A percentile compares a stretch with the other conserved stretches of the same genome.
Evolutionary conservation across 2,888 invertebrate genomes (phyloP).

Genomic region (Lasioglossum figueresi): DNA sequence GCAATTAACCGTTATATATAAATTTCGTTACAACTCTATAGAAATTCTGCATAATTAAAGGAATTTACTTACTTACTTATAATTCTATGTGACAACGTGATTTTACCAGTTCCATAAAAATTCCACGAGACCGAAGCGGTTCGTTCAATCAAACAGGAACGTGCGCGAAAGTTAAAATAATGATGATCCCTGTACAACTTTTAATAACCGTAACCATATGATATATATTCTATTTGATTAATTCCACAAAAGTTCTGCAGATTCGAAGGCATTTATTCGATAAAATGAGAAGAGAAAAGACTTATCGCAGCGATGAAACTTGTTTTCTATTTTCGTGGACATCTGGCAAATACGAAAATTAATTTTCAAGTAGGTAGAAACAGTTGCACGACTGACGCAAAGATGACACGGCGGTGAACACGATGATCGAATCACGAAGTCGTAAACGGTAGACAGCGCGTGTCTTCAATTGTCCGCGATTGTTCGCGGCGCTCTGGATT

Average conservation of each 20-base stretch:
- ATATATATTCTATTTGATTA: not conserved
- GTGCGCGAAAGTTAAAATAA: not conserved
- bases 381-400: not conserved
- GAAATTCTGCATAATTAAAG: not conserved
- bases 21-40: not conserved
- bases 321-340: not conserved
- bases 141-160: not conserved
- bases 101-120: not conserved
- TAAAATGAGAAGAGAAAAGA: not conserved
- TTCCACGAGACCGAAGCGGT: not conserved
- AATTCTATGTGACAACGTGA: not conserved
- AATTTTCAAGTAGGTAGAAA: not conserved
- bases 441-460: not conserved
- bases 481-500: not conserved
- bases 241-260: not conserved
- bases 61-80: not conserved
- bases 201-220: not conserved
- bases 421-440: not conserved
- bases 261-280: not conserved
- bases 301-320: not conserved
- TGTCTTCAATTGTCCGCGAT: not conserved
- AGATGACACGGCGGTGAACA: not conserved
- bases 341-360: not conserved
- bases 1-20: not conserved
- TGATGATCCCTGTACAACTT: not conserved